Evolutionary conservation across 92 coral and sea anemone genomes (phyloP), one percentile per base, ranked within the genome.

Genomic region (Phenganax subtilis): DNA sequence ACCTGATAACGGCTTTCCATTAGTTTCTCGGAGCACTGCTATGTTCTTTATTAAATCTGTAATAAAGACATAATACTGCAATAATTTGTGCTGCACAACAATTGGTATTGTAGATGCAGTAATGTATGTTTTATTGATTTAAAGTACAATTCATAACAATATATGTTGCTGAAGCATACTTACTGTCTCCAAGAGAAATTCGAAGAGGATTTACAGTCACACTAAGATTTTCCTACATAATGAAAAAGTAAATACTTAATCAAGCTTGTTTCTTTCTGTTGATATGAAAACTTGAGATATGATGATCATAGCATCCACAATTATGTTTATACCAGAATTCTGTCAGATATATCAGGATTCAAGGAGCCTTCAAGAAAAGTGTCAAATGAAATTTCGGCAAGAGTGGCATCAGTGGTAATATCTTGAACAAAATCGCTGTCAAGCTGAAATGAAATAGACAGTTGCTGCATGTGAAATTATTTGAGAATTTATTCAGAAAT

Each of bases 161-260:
- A 37, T 37, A 1, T 37, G 47, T 37, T 37, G 47, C 47, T 1
- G 47, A 44, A 64, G 20, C 30, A 64, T n/a, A 79, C 83, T 63
- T 79, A 79, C 83, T 79, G 83, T 79, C 83, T 52, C 83, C 83
- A 52, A 79, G 54, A 1, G 83, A 79, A 37, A 79, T 64, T 29
- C 69, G 37, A n/a, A 79, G 54, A 52, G 83, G 83, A 9, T 65
- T 79, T 25, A 79, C 83, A 52, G 63, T 79, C 16, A 79, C 62
- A 31, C 83, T 65, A 8, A 79, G 63, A 30, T 64, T 60, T 54
- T 79, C 82, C 82, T 77, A 51, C 47, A 37, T 37, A 20, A 20
- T 37, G 47, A 37, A 37, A 37, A 37, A 37, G 5, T 5, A 37
- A 37, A 37, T 5, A 37, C 47, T 1, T 37, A 37, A 37, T 37